Evolutionary conservation across 2,888 invertebrate genomes (phyloP).

Genomic region (Neoaliturus tenellus): DNA sequence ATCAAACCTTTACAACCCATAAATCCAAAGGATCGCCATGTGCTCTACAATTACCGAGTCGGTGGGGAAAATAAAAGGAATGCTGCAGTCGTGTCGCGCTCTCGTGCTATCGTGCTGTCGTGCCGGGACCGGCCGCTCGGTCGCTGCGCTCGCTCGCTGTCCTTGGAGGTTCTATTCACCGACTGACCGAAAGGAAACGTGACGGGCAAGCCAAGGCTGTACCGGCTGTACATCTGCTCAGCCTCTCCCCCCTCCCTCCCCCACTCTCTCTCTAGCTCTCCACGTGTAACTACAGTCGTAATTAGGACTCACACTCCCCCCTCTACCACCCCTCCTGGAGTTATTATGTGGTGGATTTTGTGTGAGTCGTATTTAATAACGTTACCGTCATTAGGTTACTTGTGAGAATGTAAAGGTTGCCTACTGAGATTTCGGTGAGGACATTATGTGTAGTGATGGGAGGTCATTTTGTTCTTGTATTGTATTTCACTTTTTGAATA

Average conservation of each 20-base stretch:
- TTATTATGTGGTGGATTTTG: not conserved
- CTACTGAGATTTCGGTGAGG: too few species aligned
- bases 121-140: too few species aligned
- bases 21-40: not conserved
- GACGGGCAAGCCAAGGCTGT: not conserved
- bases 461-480: too few species aligned
- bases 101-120: not conserved
- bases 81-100: not conserved
- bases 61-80: not conserved
- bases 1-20: not conserved
- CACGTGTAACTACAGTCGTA: not conserved
- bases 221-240: not conserved
- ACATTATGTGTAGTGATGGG: too few species aligned
- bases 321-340: not conserved
- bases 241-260: too few species aligned
- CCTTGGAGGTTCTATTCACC: conserved; percentile 40
- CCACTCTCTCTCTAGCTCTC: not conserved
- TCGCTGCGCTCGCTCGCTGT: not conserved
- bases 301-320: not conserved
- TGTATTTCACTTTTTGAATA: too few species aligned
- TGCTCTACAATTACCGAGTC: not conserved
- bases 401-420: too few species aligned
- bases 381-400: not conserved
- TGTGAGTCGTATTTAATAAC: not conserved
- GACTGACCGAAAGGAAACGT: conserved; percentile 36